Conservation (phyloP, 2,888 invertebrate species). For the Parascotia fuliginaria region DNA sequence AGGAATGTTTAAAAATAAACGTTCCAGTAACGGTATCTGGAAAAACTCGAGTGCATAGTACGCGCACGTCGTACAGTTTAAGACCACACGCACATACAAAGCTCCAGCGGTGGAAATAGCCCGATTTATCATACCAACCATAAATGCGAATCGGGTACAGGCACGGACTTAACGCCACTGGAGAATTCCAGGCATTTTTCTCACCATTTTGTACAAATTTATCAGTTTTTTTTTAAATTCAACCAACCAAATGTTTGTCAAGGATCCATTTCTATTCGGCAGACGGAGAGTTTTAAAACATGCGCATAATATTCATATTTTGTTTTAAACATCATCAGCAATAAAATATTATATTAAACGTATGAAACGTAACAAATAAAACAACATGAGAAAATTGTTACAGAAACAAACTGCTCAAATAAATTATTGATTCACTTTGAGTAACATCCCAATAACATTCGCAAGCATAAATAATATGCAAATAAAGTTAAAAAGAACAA, state of each 20-base stretch:
- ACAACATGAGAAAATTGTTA: slow-evolving; percentile 3
- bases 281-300: slow-evolving; percentile 13
- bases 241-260: neutral
- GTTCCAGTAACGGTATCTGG: slow-evolving; percentile 1
- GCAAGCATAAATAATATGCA: slow-evolving; percentile 29
- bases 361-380: slow-evolving; percentile 2
- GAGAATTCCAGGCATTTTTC: slow-evolving; percentile 58
- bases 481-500: slow-evolving; percentile 31
- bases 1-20: neutral
- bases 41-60: slow-evolving; percentile 37
- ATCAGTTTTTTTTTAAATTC: neutral
- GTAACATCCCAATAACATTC: slow-evolving; percentile 2
- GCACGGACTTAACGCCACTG: slow-evolving; percentile 63
- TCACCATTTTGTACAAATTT: neutral
- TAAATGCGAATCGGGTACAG: slow-evolving; percentile 66
- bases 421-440: neutral
- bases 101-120: slow-evolving; percentile 67
- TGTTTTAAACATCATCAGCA: neutral
- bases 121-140: slow-evolving; percentile 76
- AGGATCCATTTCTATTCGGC: slow-evolving; percentile 5
- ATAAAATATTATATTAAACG: slow-evolving; percentile 1
- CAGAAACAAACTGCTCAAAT: slow-evolving; percentile 14
- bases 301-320: slow-evolving; percentile 17
- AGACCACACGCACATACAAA: slow-evolving; percentile 37
- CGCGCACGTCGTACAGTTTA: slow-evolving; percentile 15